Percentiles rank a stretch among this genome's conserved stretches.
Conservation (phyloP, 2,797 vertebrate genomes). For the Jordanella pulchra region DNA sequence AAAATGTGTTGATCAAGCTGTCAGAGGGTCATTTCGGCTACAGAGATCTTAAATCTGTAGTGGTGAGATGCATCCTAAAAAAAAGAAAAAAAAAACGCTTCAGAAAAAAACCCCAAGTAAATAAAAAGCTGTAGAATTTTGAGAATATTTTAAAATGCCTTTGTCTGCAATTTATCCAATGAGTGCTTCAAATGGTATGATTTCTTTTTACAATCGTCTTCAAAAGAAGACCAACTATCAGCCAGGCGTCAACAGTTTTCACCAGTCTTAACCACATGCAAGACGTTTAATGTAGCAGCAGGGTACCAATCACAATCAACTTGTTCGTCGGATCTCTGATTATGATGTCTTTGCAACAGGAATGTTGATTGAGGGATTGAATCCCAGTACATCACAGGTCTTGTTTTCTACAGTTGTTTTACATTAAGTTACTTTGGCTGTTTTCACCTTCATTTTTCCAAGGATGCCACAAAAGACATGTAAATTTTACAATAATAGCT, state of each 20-base stretch:
- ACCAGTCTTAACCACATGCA: conserved; percentile 27
- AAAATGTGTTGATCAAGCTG: conserved; percentile 15
- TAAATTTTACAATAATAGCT: no score
- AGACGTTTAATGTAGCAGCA: conserved; percentile 5
- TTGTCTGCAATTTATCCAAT: not conserved
- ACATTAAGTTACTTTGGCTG: not conserved
- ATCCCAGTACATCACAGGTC: not conserved
- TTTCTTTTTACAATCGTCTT: not conserved
- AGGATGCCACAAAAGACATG: no score
- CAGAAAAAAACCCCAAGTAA: not conserved
- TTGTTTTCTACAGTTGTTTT: not conserved
- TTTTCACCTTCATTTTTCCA: no score
- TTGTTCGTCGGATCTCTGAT: conserved; percentile 10
- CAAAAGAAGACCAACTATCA: not conserved
- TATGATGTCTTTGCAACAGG: conserved; percentile 6
- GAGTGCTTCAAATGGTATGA: not conserved
- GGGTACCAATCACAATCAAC: conserved; percentile 38
- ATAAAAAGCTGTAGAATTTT: not conserved
- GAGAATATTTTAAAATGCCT: not conserved
- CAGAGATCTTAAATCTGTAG: not conserved
- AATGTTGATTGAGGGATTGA: conserved; percentile 2
- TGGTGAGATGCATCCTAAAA: not conserved
- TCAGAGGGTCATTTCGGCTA: conserved; percentile 5
- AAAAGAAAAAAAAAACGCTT: not conserved
- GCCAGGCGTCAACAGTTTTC: conserved; percentile 10